A percentile compares a stretch with the other conserved stretches of the same genome.
Evolutionary conservation across 2,797 vertebrate genomes (phyloP).

Genomic region (Perodicticus potto): DNA sequence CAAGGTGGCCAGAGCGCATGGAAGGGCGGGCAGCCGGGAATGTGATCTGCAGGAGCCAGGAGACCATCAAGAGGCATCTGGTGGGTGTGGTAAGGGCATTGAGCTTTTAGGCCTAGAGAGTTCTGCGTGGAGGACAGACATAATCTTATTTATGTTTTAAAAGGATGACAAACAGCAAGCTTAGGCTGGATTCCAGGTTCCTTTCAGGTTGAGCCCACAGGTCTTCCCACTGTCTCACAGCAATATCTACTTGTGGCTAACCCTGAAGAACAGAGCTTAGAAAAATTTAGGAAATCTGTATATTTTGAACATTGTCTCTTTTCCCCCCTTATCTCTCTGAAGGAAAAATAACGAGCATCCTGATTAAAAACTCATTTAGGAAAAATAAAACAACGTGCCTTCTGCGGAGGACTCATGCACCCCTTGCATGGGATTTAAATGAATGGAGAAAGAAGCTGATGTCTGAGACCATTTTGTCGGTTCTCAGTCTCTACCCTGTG

Average conservation of each 20-base stretch:
- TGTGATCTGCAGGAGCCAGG: not conserved
- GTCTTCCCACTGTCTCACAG: not conserved
- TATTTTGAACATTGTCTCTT: not conserved
- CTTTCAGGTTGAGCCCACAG: not conserved
- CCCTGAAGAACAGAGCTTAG: not conserved
- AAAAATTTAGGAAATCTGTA: not conserved
- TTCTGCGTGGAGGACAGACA: not conserved
- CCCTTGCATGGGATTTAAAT: not conserved
- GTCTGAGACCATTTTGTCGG: not conserved
- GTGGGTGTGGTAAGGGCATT: not conserved
- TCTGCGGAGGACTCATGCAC: not conserved
- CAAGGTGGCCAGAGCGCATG: not conserved
- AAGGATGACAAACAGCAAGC: not conserved
- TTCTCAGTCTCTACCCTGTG: not conserved
- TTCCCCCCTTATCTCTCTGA: not conserved
- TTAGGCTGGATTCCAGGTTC: not conserved
- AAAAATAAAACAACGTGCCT: not conserved
- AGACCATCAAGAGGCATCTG: not conserved
- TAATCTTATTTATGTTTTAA: not conserved
- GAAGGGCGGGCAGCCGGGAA: not conserved
- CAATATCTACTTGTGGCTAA: not conserved
- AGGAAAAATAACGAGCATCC: not conserved
- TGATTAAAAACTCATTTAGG: not conserved
- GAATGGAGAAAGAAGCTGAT: not conserved
- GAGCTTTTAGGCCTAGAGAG: not conserved